These are phyloP conservation scores for Zaprionus obscuricornis DNA, from an alignment of 2,888 invertebrate species.

Conservation along the genomic window DNA sequence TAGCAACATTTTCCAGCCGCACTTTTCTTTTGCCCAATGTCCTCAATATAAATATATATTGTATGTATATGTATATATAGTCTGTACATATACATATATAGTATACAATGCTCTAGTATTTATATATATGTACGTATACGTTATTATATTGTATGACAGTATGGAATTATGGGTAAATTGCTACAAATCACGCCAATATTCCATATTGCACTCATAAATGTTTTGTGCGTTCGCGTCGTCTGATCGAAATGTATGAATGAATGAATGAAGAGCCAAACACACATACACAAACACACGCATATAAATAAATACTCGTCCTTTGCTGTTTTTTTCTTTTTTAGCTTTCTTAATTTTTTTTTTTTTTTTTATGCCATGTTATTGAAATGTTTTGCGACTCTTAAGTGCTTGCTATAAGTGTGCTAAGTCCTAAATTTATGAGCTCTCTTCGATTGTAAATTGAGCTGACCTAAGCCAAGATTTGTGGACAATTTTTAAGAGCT, in stretches of 20 bases:
- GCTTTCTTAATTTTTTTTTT: too few species aligned
- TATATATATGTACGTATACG: too few species aligned
- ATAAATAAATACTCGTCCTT: background rate
- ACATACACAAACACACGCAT: conserved; percentile 1
- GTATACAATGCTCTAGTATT: too few species aligned
- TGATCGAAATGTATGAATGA: too few species aligned
- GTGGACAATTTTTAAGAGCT: conserved; percentile 11
- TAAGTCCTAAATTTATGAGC: conserved; percentile 34
- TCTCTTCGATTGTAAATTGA: conserved; percentile 31
- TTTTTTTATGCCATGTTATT: too few species aligned
- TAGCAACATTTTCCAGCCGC: conserved; percentile 35
- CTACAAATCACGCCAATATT: conserved; percentile 68
- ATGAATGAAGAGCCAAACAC: background rate
- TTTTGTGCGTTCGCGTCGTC: conserved; percentile 30
- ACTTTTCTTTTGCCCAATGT: conserved; percentile 14
- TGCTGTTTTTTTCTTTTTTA: background rate
- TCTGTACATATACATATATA: too few species aligned
- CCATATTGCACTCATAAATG: conserved; percentile 56
- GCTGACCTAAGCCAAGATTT: conserved; percentile 44
- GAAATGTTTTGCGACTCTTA: conserved; percentile 31
- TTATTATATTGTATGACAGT: too few species aligned
- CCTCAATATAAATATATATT: background rate
- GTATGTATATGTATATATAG: too few species aligned
- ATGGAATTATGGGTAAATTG: conserved; percentile 58
- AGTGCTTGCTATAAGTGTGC: conserved; percentile 32